phyloP scores from a whole-genome alignment of 2,113 vertebrate species.

The Gila orcuttii region DNA sequence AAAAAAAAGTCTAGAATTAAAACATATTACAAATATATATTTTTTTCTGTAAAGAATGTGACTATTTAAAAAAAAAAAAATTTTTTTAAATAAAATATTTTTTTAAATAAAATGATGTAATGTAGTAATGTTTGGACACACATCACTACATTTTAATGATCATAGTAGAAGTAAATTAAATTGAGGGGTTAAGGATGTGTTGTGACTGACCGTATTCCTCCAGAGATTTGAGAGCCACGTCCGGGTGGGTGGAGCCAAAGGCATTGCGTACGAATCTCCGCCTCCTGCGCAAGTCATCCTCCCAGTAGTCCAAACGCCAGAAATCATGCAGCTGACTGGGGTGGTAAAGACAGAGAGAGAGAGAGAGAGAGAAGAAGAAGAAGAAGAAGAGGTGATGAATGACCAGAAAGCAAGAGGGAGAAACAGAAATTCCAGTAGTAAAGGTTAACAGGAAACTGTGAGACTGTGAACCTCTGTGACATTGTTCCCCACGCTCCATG shows the following conservation, averaged over 20 bases:
- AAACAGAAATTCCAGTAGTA: background rate
- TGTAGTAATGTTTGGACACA: background rate
- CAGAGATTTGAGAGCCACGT: conserved; percentile 86
- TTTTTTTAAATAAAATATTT: no score
- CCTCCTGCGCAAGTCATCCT: conserved; percentile 94
- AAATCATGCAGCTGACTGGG: conserved; percentile 93
- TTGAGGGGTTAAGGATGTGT: background rate
- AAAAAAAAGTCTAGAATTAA: no score
- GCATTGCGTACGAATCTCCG: conserved; percentile 96
- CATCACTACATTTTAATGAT: background rate
- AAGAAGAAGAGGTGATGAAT: background rate
- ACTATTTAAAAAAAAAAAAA: no score
- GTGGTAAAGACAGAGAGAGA: background rate
- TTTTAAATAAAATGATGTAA: no score
- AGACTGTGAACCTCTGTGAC: conserved; percentile 83
- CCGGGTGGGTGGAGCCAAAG: conserved; percentile 95
- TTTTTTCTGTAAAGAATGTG: background rate
- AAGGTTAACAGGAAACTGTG: background rate
- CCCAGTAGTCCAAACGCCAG: conserved; percentile 99
- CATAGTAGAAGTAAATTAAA: background rate
- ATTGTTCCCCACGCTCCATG: conserved; percentile 98
- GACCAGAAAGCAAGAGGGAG: background rate
- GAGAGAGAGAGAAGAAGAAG: background rate
- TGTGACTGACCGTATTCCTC: conserved; percentile 90
- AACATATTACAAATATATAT: background rate